A percentile compares a stretch with the other conserved stretches of the same genome.
Evolutionary conservation across 2,113 vertebrate species (phyloP).

Genomic region (Nothocercus julius): DNA sequence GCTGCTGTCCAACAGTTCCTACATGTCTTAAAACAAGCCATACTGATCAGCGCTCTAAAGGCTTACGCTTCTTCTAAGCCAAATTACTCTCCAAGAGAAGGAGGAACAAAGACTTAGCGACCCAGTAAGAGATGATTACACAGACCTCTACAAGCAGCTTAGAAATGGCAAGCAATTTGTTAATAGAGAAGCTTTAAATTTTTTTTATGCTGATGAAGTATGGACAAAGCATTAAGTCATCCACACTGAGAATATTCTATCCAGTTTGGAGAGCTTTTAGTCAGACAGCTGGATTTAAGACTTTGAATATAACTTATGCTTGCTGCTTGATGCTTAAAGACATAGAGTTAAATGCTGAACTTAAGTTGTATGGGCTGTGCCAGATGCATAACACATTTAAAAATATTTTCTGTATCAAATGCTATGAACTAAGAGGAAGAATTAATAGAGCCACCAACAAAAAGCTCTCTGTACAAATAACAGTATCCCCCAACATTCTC

Average conservation of each 20-base stretch:
- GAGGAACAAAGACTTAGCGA: neutral
- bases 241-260: conserved; percentile 17
- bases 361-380: neutral
- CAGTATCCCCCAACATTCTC: neutral
- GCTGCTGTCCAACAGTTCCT: conserved; percentile 1
- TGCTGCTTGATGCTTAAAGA: neutral
- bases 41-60: neutral
- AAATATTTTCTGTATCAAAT: conserved; percentile 29
- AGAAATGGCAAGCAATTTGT: conserved; percentile 25
- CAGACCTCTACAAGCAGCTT: neutral
- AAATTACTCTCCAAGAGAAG: conserved; percentile 16
- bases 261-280: conserved; percentile 26
- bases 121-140: neutral
- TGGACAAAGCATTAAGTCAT: conserved; percentile 43
- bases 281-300: neutral
- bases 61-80: neutral
- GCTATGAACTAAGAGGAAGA: neutral
- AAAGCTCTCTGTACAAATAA: neutral
- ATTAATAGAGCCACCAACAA: conserved; percentile 36
- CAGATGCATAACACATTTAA: neutral
- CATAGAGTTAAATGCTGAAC: neutral
- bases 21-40: conserved; percentile 19
- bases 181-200: conserved; percentile 23
- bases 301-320: conserved; percentile 29
- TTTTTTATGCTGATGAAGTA: neutral